phyloP scores from a whole-genome alignment of 2,113 vertebrate species.

The Barbus barbus region DNA sequence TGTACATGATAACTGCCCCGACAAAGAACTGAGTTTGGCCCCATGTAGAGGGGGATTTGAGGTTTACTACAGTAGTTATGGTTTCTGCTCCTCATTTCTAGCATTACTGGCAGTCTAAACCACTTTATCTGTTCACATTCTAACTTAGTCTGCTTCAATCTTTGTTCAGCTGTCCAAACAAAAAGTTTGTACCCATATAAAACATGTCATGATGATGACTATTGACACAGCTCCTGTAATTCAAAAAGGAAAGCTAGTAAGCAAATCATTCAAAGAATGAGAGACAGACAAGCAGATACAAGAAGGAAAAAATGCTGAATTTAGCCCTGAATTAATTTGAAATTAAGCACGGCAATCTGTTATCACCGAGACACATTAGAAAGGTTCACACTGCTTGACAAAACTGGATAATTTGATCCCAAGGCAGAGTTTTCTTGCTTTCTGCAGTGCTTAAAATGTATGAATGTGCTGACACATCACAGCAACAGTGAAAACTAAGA shows the following conservation, averaged over 20 bases:
- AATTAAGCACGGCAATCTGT: not conserved
- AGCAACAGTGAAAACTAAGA: not conserved
- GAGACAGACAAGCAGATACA: not conserved
- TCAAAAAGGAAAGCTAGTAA: not conserved
- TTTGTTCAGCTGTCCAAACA: not conserved
- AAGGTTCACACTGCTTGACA: not conserved
- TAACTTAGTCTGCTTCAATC: not conserved
- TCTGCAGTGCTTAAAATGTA: not conserved
- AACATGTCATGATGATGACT: not conserved
- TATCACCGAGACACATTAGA: constrained; percentile 10
- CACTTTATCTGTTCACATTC: not conserved
- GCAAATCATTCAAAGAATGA: not conserved
- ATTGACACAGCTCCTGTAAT: not conserved
- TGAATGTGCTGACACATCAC: constrained; percentile 24
- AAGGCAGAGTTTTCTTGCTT: constrained; percentile 3
- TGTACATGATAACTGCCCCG: not conserved
- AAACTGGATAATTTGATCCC: constrained; percentile 30
- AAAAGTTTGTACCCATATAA: not conserved
- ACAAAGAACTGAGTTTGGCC: constrained; percentile 1
- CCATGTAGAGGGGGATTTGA: not conserved
- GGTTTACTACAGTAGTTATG: not conserved
- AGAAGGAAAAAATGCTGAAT: constrained; percentile 8
- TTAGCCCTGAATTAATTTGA: not conserved
- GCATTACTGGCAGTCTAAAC: not conserved
- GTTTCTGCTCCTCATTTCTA: not conserved